Conservation (phyloP, 2,113 vertebrate species). For the Lophochroa leadbeateri region DNA sequence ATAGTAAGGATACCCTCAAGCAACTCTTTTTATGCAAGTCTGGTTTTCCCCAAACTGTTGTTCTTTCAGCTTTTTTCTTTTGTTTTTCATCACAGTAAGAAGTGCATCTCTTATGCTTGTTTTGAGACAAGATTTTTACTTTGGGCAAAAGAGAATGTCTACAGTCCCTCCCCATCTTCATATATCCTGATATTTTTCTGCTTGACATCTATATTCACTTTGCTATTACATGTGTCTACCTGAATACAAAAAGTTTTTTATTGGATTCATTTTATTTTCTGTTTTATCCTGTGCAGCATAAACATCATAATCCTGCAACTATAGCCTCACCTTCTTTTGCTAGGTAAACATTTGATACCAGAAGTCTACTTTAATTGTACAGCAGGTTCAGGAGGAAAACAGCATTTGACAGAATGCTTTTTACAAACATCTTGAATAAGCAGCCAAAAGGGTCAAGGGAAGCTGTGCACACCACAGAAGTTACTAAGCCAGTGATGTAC, state of each 20-base stretch:
- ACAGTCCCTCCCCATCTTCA: fast-evolving
- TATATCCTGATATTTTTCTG: not conserved
- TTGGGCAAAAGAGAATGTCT: not conserved
- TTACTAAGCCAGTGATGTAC: not conserved
- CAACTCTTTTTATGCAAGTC: not conserved
- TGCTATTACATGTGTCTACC: not conserved
- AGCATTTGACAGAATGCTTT: not conserved
- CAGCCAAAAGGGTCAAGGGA: not conserved
- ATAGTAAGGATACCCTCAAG: not conserved
- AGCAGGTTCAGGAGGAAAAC: not conserved
- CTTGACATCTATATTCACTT: not conserved
- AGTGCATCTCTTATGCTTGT: not conserved
- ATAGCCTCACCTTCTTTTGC: not conserved
- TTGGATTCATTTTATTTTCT: not conserved
- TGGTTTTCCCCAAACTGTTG: not conserved
- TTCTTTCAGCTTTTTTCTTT: not conserved
- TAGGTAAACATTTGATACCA: not conserved
- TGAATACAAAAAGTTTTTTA: not conserved
- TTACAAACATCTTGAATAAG: not conserved
- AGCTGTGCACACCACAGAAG: not conserved
- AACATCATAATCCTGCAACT: not conserved
- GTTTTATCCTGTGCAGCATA: not conserved
- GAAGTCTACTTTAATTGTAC: not conserved
- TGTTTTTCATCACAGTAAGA: not conserved
- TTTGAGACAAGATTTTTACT: not conserved